Percentiles rank a stretch among this genome's conserved stretches.
Conservation (phyloP, 2,797 vertebrate genomes). For the Acanthurus lineatus region DNA sequence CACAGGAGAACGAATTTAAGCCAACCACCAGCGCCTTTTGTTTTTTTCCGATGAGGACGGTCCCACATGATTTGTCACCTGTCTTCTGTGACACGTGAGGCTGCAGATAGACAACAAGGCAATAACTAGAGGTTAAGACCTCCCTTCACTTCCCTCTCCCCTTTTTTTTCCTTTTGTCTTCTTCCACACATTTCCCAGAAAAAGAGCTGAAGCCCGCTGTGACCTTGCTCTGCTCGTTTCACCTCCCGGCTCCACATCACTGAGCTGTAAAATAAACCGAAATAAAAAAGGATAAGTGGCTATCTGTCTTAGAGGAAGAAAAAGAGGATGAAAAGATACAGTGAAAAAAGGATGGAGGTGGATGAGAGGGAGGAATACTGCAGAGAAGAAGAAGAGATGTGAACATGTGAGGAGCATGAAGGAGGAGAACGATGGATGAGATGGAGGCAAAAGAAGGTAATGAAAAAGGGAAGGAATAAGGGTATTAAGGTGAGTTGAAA, state of each 20-base stretch:
- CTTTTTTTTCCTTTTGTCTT: background rate
- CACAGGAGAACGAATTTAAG: background rate
- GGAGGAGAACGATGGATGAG: background rate
- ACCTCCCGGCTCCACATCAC: slow-evolving; percentile 19
- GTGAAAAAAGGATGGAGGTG: background rate
- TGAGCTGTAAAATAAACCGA: slow-evolving; percentile 46
- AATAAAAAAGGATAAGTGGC: slow-evolving; percentile 53
- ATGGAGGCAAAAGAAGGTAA: background rate
- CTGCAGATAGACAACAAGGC: slow-evolving; percentile 30
- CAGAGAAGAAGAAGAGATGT: background rate
- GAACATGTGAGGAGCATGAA: background rate
- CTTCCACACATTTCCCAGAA: slow-evolving; percentile 17
- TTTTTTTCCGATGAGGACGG: background rate
- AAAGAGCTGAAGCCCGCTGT: slow-evolving; percentile 39
- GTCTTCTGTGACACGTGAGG: slow-evolving; percentile 4
- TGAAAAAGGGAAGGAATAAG: background rate
- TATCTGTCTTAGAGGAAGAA: slow-evolving; percentile 37
- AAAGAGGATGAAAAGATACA: background rate
- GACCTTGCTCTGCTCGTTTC: slow-evolving; percentile 55
- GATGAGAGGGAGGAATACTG: background rate
- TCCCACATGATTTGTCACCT: slow-evolving; percentile 36
- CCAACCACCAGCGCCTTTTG: background rate
- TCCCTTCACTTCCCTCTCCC: background rate
- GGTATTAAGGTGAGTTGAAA: background rate
- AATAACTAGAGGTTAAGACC: slow-evolving; percentile 45